Evolutionary conservation across 2,113 vertebrate species (phyloP).

Genomic region (Nanorana parkeri): DNA sequence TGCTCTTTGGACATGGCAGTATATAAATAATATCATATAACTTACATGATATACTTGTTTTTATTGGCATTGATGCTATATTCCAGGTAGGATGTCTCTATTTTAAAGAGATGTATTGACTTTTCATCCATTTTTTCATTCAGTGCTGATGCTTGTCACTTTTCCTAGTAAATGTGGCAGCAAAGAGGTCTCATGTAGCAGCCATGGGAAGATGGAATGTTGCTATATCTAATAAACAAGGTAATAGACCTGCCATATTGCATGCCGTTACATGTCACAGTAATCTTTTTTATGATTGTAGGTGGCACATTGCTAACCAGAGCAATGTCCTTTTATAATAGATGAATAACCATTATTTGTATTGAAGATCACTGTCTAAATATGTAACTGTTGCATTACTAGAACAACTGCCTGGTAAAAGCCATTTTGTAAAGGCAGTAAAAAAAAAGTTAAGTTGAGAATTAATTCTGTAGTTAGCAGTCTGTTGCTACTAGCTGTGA

Average conservation of each 20-base stretch:
- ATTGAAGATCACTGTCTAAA: too few species aligned
- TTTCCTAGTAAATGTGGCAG: neutral
- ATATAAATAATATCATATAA: conserved; percentile 44
- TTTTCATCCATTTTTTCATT: neutral
- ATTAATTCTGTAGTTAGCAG: too few species aligned
- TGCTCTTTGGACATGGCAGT: conserved; percentile 20
- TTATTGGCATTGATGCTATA: conserved; percentile 41
- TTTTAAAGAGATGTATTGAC: conserved; percentile 39
- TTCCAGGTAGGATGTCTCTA: conserved; percentile 14
- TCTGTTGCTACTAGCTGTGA: too few species aligned
- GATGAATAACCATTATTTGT: too few species aligned
- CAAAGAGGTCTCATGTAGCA: neutral
- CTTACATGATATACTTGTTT: conserved; percentile 31
- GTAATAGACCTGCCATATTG: neutral
- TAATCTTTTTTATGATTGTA: neutral
- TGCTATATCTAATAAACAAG: neutral
- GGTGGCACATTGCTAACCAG: too few species aligned
- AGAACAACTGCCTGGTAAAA: too few species aligned
- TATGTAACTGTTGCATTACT: too few species aligned
- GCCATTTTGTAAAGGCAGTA: too few species aligned
- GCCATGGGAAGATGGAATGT: neutral
- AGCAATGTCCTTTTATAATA: too few species aligned
- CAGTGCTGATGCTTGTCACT: conserved; percentile 17
- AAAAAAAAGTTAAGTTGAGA: too few species aligned
- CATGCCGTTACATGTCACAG: neutral